Evolutionary conservation across 2,888 invertebrate genomes (phyloP).

Genomic region (Boloria euphrosyne): DNA sequence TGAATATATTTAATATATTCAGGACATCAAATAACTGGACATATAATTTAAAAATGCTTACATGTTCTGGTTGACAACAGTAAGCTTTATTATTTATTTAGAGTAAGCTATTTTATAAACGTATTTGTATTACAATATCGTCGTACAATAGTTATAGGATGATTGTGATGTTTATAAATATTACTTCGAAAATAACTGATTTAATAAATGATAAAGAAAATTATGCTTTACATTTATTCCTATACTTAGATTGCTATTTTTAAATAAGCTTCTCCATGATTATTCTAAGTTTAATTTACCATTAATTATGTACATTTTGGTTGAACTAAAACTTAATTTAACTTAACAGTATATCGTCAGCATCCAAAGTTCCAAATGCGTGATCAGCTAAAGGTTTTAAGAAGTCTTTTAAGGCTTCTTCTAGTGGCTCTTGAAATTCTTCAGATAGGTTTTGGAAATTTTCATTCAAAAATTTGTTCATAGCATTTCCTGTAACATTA

Average conservation of each 20-base stretch:
- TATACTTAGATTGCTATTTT: not conserved
- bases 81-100: slow-evolving; percentile 45
- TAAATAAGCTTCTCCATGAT: not conserved
- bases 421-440: slow-evolving; percentile 87
- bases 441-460: slow-evolving; percentile 88
- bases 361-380: slow-evolving; percentile 65
- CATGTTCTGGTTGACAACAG: slow-evolving; percentile 19
- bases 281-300: not conserved
- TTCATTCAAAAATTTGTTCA: slow-evolving; percentile 90
- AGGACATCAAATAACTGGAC: not conserved
- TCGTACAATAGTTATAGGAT: slow-evolving; percentile 28
- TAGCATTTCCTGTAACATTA: slow-evolving; percentile 80
- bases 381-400: slow-evolving; percentile 72
- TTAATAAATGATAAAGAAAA: slow-evolving; percentile 8
- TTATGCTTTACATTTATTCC: not conserved
- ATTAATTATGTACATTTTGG: too few relatives aligned
- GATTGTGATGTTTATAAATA: slow-evolving; percentile 33
- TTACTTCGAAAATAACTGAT: not conserved
- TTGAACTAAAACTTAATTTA: not conserved
- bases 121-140: slow-evolving; percentile 23
- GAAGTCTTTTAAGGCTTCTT: slow-evolving; percentile 76
- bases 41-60: slow-evolving; percentile 1
- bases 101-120: slow-evolving; percentile 27
- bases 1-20: too few relatives aligned
- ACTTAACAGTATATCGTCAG: slow-evolving; percentile 65